Percentiles rank a stretch among this genome's conserved stretches.
Evolutionary conservation across 1,140 invertebrate species (phyloP).

Genomic region (Aphidius ervi): DNA sequence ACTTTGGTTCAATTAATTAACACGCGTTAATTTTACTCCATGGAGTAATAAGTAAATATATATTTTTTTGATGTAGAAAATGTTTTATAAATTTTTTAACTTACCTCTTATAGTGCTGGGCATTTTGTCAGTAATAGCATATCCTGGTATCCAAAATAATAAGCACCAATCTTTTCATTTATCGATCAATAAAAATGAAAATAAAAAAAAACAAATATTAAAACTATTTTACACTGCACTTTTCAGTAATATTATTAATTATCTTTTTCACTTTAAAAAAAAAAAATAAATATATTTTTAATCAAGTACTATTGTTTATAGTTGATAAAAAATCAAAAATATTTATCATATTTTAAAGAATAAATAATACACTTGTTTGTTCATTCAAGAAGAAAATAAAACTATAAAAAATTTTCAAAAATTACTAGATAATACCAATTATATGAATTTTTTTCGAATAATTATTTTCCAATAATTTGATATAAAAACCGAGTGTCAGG

Average conservation of each 20-base stretch:
- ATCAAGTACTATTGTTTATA: too few species aligned
- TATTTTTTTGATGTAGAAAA: neutral
- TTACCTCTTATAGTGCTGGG: conserved; percentile 57
- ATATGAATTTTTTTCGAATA: too few species aligned
- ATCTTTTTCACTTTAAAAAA: conserved; percentile 2
- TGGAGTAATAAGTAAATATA: neutral
- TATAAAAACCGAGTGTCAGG: conserved; percentile 11
- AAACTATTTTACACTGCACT: conserved; percentile 13
- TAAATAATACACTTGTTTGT: too few species aligned
- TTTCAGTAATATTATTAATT: conserved; percentile 17
- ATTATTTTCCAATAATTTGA: neutral
- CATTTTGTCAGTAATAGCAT: conserved; percentile 51
- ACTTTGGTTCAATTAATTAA: too few species aligned
- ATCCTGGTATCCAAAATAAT: conserved; percentile 43
- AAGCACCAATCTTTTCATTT: conserved; percentile 7
- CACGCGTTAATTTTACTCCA: neutral
- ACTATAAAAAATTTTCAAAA: too few species aligned
- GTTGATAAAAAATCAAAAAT: too few species aligned
- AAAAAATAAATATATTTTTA: too few species aligned
- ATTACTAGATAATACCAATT: too few species aligned
- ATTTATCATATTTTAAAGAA: neutral
- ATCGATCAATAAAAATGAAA: too few species aligned
- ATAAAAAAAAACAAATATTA: neutral
- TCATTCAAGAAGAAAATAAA: too few species aligned
- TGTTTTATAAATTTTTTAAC: conserved; percentile 18